Base-by-base conservation (phyloP, 2,888 invertebrate genomes). In the Apoda limacodes region DNA sequence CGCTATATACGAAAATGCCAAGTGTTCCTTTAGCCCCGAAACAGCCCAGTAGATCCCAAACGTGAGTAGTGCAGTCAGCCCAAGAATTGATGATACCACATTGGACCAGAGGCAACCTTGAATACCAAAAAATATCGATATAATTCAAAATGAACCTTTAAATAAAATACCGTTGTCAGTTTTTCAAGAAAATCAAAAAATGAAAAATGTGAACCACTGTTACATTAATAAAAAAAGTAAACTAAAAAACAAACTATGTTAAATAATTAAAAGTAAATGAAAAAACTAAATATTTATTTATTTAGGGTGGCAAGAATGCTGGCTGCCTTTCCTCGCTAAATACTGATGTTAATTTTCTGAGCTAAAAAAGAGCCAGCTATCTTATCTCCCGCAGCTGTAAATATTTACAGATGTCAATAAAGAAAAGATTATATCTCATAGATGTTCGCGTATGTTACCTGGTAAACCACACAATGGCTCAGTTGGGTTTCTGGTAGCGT, bases 401-500 rank as follows among this genome's bases (percentile, higher is more conserved):
- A n/a, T n/a, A n/a, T n/a, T n/a, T n/a, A n/a, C n/a, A n/a, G n/a
- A n/a, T n/a, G n/a, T n/a, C n/a, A n/a, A n/a, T n/a, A n/a, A n/a
- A n/a, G n/a, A n/a, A n/a, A n/a, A n/a, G n/a, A n/a, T n/a, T n/a
- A n/a, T n/a, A n/a, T n/a, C n/a, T n/a, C n/a, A n/a, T n/a, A n/a
- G n/a, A n/a, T n/a, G n/a, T n/a, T n/a, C n/a, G n/a, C n/a, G n/a
- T n/a, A n/a, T n/a, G n/a, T n/a, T 7, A 81, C 82, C 82, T 22
- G 75, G 76, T 22, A 81, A 40, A 9, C 80, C 78, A 32, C 75
- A 64, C 0, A 66, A 35, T 0, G 78, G 68, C 46, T 82, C 81
- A 2, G 76, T 75, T 0, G 82, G 81, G 42, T 75, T 81, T 37
- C 51, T 72, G 0, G 67, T 67, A 0, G 74, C 75, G 30, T 82